phyloP scores from a whole-genome alignment of 2,888 invertebrate species.

The Caenorhabditis angaria region DNA sequence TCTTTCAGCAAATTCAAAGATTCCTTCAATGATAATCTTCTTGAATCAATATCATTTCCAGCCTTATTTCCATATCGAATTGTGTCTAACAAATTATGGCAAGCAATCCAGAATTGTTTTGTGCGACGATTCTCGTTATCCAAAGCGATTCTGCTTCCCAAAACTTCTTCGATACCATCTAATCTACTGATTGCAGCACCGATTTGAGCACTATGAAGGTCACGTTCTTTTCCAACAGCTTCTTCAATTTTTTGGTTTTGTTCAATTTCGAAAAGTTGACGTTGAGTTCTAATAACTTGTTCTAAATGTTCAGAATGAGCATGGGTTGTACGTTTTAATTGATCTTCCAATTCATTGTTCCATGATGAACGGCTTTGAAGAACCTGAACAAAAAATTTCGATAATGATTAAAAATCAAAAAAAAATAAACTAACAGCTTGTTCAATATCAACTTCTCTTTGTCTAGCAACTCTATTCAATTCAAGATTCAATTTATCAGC shows the following conservation, averaged over 20 bases:
- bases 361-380: conserved; percentile 70
- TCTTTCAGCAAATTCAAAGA: conserved; percentile 59
- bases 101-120: conserved; percentile 91
- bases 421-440: conserved; percentile 51
- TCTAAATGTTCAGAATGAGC: conserved; percentile 81
- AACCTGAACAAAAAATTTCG: conserved; percentile 26
- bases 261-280: conserved; percentile 76
- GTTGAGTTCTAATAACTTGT: conserved; percentile 77
- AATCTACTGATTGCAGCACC: conserved; percentile 82
- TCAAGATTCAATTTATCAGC: conserved; percentile 78
- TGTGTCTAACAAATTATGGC: conserved; percentile 84
- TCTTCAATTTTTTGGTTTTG: conserved; percentile 76
- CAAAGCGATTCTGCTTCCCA: conserved; percentile 75
- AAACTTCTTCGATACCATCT: conserved; percentile 82
- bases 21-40: conserved; percentile 67
- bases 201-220: conserved; percentile 80
- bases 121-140: conserved; percentile 76
- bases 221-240: conserved; percentile 78
- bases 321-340: conserved; percentile 85
- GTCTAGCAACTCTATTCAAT: conserved; percentile 74
- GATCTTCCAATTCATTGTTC: conserved; percentile 79
- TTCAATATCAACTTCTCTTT: conserved; percentile 58
- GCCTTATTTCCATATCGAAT: conserved; percentile 76
- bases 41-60: conserved; percentile 59
- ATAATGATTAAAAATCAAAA: background rate